Conservation (phyloP, 92 coral and sea anemone genomes). For the Umimayanthus kanabou region DNA sequence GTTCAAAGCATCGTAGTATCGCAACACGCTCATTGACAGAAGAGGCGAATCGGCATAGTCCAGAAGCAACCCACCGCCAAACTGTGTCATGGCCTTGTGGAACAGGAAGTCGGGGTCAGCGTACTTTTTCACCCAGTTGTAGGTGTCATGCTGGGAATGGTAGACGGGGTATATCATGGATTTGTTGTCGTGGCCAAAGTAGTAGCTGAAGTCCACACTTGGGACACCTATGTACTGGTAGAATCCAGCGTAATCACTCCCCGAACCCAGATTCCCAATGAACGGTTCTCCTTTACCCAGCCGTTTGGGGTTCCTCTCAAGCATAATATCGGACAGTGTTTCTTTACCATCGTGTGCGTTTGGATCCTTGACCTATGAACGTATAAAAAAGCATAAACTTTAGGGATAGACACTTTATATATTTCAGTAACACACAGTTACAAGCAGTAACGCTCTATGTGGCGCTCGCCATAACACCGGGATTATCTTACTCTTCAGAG, state of each 20-base stretch:
- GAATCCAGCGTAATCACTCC: slow-evolving; percentile 68
- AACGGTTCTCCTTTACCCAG: slow-evolving; percentile 45
- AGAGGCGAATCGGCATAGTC: slow-evolving; percentile 59
- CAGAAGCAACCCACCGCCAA: slow-evolving; percentile 64
- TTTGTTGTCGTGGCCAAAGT: slow-evolving; percentile 54
- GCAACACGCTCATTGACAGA: slow-evolving; percentile 60
- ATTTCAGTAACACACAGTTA: background rate
- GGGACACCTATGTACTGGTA: slow-evolving; percentile 75
- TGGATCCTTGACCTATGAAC: slow-evolving; percentile 55
- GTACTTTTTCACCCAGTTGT: slow-evolving; percentile 67
- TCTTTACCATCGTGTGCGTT: slow-evolving; percentile 59
- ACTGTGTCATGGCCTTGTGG: slow-evolving; percentile 64
- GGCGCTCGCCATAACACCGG: no score
- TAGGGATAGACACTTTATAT: background rate
- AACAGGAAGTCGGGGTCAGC: slow-evolving; percentile 67
- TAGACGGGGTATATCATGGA: slow-evolving; percentile 68
- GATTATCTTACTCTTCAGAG: no score
- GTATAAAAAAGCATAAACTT: background rate
- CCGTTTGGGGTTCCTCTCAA: slow-evolving; percentile 51
- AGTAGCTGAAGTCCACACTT: slow-evolving; percentile 62
- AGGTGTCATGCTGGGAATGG: slow-evolving; percentile 78
- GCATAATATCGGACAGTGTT: slow-evolving; percentile 65
- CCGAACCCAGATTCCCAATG: slow-evolving; percentile 60
- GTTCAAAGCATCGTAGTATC: slow-evolving; percentile 50
- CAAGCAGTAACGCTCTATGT: no score